Base-by-base conservation (phyloP, 2,888 invertebrate species). In the Scaptomyza parva region DNA sequence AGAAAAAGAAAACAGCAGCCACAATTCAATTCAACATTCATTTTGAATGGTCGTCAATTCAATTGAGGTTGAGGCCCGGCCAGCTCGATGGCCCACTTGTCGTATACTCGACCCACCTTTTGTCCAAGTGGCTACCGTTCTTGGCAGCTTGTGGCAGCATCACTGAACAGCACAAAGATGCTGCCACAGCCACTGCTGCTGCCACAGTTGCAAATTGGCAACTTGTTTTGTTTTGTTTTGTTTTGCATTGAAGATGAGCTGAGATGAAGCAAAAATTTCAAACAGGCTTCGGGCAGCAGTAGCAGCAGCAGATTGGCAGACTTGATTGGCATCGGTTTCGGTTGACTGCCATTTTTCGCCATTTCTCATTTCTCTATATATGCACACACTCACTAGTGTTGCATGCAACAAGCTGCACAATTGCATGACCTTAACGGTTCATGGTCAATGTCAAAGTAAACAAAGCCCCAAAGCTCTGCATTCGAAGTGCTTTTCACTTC, bases 361-460 rank as follows among this genome's bases (percentile, higher is more conserved):
- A 33, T 40, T 58, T 48, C 39, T 30, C 24, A 30, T 54, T 33
- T 35, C 35, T 30, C 22, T 30, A 35, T 54, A 11, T n/a, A n/a
- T n/a, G n/a, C n/a, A n/a, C 2, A 28, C 28, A 28, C 11, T n/a
- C 33, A 14, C 14, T 65, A 22, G 55, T 14, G 26, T 33, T 57
- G 84, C 66, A 77, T 83, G 70, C 79, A 80, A 80, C 79, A 81
- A 81, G 85, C 77, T 74, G 81, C 73, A 37, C 37, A 73, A 57
- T 43, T 20, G 44, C 51, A 65, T 70, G 80, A 84, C 81, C 80
- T 77, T 70, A 60, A 22, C 53, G 48, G 45, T 59, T 67, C 78
- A 75, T 40, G 72, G 75, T 64, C 80, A 80, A 84, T 75, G 85
- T 70, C 85, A 80, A 57, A 33, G 26, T 40, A 33, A 33, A 33